Base-by-base conservation (phyloP, 2,888 invertebrate genomes). In the Proisotoma minuta region DNA sequence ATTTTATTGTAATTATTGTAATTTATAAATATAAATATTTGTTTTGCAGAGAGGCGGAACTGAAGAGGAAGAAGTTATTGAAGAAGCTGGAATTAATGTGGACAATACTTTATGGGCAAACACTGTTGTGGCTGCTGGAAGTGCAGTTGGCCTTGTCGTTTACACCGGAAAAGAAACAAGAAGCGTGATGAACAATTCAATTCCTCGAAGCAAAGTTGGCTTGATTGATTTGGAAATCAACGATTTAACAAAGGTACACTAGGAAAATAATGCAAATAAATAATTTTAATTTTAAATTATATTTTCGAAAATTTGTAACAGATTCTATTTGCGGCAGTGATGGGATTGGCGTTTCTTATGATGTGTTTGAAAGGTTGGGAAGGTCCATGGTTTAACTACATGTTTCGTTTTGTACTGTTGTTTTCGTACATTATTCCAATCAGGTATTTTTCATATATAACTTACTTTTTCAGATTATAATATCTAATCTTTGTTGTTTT, bases 31-130 rank as follows among this genome's bases (percentile, higher is more conserved):
- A 18, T 47, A n/a, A 8, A 47, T 5, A 23, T 8, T 50, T 50
- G 22, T 34, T 12, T 59, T 40, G 2, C 43, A 69, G 99, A 8
- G 95, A 97, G 75, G 97, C 95, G 81, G 92, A 97, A 74, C 94
- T 96, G 78, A 65, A 10, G 65, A 66, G 27, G 12, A 10, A 1
- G 39, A 47, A 1, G 15, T 10, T 34, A 34, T 34, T 15, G 72
- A 73, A 48, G 73, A 73, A 66, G 57, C 47, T n/a, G 73, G 72
- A 3, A 82, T 99, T 60, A 91, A 90, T 75, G 88, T 99, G 26
- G 96, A 98, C 79, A 98, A 98, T 77, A 98, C 97, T 0, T 79
- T 99, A 59, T 99, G 99, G 99, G 94, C 98, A 3, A 97, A 98
- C 74, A 96, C 96, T 57, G 98, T 99, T 0, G 87, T 99, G 15